Evolutionary conservation across 2,113 vertebrate genomes (phyloP).

Genomic region (Sebastes fasciatus): DNA sequence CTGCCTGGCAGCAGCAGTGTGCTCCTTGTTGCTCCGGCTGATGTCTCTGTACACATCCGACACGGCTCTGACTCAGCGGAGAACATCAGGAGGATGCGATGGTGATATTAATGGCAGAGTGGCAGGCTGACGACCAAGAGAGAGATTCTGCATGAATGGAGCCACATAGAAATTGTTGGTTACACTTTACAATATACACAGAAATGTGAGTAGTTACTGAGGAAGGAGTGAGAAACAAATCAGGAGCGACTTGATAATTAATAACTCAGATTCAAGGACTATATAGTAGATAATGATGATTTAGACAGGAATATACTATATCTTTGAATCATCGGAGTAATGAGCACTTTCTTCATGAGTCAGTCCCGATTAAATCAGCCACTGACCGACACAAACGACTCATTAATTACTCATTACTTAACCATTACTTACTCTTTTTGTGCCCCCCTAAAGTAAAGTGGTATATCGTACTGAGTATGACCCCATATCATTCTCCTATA

Average conservation of each 20-base stretch:
- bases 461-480: neutral
- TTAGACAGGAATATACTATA: neutral
- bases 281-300: neutral
- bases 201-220: neutral
- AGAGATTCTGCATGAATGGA: slow-evolving; percentile 36
- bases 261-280: neutral
- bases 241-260: neutral
- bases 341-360: neutral
- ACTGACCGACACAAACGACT: neutral
- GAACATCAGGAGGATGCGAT: slow-evolving; percentile 52
- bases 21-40: slow-evolving; percentile 63
- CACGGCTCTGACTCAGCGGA: slow-evolving; percentile 53
- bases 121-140: slow-evolving; percentile 13
- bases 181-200: neutral
- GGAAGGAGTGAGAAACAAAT: neutral
- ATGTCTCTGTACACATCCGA: slow-evolving; percentile 61
- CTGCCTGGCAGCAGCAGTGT: slow-evolving; percentile 72
- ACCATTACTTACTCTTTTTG: neutral
- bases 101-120: slow-evolving; percentile 48
- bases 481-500: too few species aligned
- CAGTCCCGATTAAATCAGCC: neutral
- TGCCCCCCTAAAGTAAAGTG: neutral
- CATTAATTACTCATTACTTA: neutral
- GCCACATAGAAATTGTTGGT: neutral
- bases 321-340: neutral